phyloP scores from a whole-genome alignment of 2,113 vertebrate genomes.

The Cyphomyrus plagiostoma region DNA sequence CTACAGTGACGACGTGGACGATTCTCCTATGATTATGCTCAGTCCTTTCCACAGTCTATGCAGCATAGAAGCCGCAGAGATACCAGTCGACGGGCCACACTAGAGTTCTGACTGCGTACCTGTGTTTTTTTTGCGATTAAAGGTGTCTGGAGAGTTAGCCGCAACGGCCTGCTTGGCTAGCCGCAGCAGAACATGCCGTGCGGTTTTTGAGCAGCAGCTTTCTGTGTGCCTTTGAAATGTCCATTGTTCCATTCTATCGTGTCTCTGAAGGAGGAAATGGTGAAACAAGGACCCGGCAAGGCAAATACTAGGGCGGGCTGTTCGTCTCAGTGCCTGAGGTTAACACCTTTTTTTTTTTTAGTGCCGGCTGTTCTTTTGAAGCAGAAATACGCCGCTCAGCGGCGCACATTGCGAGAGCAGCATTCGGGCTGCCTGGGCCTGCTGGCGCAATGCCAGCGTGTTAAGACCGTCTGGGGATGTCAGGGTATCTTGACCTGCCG shows the following conservation, averaged over 20 bases:
- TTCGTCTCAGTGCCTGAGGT: not conserved
- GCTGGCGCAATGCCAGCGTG: not conserved
- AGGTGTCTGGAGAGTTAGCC: not conserved
- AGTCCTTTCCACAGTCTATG: not conserved
- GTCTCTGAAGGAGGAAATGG: not conserved
- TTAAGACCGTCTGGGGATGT: not conserved
- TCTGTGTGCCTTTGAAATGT: not conserved
- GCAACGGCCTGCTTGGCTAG: not conserved
- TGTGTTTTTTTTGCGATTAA: not conserved
- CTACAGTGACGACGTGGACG: not conserved
- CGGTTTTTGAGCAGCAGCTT: not conserved
- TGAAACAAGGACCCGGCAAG: not conserved
- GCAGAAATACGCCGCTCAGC: not conserved
- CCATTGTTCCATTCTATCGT: not conserved
- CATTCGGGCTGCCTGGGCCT: not conserved
- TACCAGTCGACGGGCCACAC: too few species aligned
- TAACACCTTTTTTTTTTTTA: not conserved
- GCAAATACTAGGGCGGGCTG: not conserved
- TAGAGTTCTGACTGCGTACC: not conserved
- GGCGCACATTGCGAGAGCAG: not conserved
- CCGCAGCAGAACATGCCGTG: not conserved
- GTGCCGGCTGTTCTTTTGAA: not conserved
- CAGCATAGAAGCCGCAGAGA: not conserved
- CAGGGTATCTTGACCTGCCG: not conserved
- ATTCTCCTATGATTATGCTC: not conserved